Percentiles rank a stretch among this genome's conserved stretches.
Evolutionary conservation across 2,888 invertebrate species (phyloP).

Genomic region (Netelia virgata): DNA sequence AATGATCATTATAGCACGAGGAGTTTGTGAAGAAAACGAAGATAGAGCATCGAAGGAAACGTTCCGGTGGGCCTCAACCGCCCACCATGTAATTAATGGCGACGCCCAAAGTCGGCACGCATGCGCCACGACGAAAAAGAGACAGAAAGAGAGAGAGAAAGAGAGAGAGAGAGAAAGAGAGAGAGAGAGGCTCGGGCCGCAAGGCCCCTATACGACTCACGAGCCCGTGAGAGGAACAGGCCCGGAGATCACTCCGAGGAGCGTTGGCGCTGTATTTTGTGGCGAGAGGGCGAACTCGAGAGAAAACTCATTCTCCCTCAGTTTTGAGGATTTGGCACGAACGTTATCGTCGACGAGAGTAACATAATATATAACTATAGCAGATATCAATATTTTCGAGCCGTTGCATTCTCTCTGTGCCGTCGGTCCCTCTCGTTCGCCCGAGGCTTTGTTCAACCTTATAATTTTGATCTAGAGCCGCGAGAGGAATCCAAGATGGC

Average conservation of each 20-base stretch:
- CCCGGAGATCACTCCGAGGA: background rate
- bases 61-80: slow-evolving; percentile 46
- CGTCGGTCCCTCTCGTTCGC: slow-evolving; percentile 16
- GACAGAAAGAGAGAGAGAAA: background rate
- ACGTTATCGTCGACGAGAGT: slow-evolving; percentile 37
- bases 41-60: slow-evolving; percentile 50
- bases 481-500: slow-evolving; percentile 82
- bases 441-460: slow-evolving; percentile 74
- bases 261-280: slow-evolving; percentile 19
- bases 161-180: background rate
- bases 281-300: slow-evolving; percentile 14
- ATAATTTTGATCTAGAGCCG: slow-evolving; percentile 81
- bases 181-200: slow-evolving; percentile 15
- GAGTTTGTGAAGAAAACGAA: slow-evolving; percentile 3
- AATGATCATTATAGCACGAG: slow-evolving; percentile 10
- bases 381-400: background rate
- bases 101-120: slow-evolving; percentile 61
- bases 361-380: slow-evolving; percentile 5
- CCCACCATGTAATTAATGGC: slow-evolving; percentile 65
- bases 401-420: slow-evolving; percentile 1
- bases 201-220: background rate
- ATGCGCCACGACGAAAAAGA: slow-evolving; percentile 47
- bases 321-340: slow-evolving; percentile 29
- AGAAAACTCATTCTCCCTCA: slow-evolving; percentile 52
- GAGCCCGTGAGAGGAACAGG: background rate